Evolutionary conservation across 2,797 vertebrate species (phyloP), one percentile per base, ranked within the genome.

Genomic region (Neomorphus geoffroyi): DNA sequence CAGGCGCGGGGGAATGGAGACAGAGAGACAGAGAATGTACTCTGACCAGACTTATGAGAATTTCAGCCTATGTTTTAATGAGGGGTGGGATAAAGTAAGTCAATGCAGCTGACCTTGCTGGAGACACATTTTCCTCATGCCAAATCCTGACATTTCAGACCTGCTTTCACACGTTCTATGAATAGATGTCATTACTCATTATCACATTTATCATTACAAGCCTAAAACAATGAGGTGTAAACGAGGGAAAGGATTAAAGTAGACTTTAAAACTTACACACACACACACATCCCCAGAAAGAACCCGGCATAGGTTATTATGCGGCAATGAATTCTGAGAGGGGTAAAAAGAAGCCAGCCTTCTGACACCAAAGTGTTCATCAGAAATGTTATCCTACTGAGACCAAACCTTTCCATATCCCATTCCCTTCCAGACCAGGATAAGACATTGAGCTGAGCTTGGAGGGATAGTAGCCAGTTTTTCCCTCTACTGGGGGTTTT

Each of bases 171-270:
- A 97, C 90, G 48, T 97, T 97, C 97, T 94, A 88, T 74, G 96
- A 98, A 97, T 97, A 97, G 97, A 96, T 97, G 96, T 91, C 96
- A 96, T 98, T 97, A 96, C 88, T 98, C 97, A 98, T 97, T 97
- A 97, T 96, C 98, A 97, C 97, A 96, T 97, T 97, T 97, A 97
- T 97, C 96, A 96, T 94, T 95, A 95, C 93, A 79, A 90, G 96
- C 95, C 95, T 97, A 94, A 98, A 98, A 96, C 97, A 97, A 96
- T 96, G 94, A 97, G 94, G 96, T 97, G 96, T 93, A 93, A 95
- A 79, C 0, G 23, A 96, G 74, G 77, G 54, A 22, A 95, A 95
- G 53, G 92, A 95, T 93, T 94, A 97, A 98, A 98, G 97, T 97
- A 97, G 93, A 86, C 58, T 93, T 92, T 90, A 61, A 93, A 95